Evolutionary conservation across 2,113 vertebrate species (phyloP).

Genomic region (Notarius quadriscutis): DNA sequence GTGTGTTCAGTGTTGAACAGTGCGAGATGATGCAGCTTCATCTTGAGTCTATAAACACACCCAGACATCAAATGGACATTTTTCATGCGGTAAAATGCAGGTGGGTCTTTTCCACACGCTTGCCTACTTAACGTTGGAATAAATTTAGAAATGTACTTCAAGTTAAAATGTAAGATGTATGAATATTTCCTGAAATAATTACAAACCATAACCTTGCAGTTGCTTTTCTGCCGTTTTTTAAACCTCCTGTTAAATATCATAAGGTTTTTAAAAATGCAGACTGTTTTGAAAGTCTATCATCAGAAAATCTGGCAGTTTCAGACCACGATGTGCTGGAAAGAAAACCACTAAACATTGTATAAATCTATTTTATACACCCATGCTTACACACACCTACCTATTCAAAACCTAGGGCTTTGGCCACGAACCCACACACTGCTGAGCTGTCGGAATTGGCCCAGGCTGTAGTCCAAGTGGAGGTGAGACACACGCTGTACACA

Average conservation of each 20-base stretch:
- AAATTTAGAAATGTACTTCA: background rate
- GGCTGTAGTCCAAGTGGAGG: conserved; percentile 66
- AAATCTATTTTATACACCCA: no score
- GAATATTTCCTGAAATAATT: background rate
- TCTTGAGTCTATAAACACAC: conserved; percentile 72
- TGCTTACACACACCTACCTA: background rate
- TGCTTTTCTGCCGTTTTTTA: background rate
- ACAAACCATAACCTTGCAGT: background rate
- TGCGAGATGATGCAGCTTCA: conserved; percentile 75
- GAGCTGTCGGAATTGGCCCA: conserved; percentile 58
- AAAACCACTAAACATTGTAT: background rate
- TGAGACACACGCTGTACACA: conserved; percentile 36
- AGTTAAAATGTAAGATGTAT: background rate
- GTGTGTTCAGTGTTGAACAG: conserved; percentile 75
- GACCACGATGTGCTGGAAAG: background rate
- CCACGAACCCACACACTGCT: conserved; percentile 25
- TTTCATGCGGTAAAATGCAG: conserved; percentile 72
- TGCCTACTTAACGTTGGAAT: background rate
- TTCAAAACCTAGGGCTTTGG: conserved; percentile 37
- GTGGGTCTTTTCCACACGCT: conserved; percentile 62
- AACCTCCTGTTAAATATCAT: background rate
- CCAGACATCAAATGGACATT: conserved; percentile 65
- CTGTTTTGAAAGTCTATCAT: no score
- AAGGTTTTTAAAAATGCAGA: background rate
- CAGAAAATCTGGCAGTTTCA: no score